A percentile compares a stretch with the other conserved stretches of the same genome.
Evolutionary conservation across 2,888 invertebrate species (phyloP).

Genomic region (Cerastis rubricosa): DNA sequence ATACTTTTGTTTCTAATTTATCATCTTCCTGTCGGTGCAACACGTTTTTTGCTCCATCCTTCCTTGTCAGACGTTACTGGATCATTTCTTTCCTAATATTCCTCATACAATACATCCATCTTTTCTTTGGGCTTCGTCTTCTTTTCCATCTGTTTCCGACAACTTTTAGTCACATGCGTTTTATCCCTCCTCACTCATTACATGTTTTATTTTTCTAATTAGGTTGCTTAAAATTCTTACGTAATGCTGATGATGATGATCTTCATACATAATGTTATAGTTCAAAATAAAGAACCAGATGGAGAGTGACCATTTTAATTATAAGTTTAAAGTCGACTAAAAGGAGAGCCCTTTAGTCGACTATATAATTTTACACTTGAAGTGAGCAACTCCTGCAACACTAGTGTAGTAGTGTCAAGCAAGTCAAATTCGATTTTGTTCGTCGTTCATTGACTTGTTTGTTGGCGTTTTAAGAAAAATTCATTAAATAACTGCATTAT

Average conservation of each 20-base stretch:
- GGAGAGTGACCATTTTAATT: not conserved
- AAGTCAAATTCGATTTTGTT: slow-evolving; percentile 44
- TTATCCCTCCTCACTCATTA: too few species aligned
- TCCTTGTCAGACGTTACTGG: too few species aligned
- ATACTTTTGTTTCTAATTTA: not conserved
- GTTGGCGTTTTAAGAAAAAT: slow-evolving; percentile 59
- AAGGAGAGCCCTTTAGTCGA: slow-evolving; percentile 7
- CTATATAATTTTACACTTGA: not conserved
- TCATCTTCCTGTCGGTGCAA: too few species aligned
- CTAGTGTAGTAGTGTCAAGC: too few species aligned
- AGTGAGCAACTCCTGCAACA: not conserved
- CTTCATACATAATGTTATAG: too few species aligned
- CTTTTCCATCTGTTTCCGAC: too few species aligned
- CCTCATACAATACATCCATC: too few species aligned
- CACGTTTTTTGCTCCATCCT: too few species aligned
- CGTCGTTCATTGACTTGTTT: slow-evolving; percentile 52
- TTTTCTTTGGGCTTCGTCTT: too few species aligned
- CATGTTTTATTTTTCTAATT: not conserved
- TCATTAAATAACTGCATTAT: slow-evolving; percentile 9
- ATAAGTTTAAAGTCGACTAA: not conserved
- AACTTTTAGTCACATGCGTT: too few species aligned
- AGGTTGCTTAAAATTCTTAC: not conserved
- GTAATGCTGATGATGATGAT: not conserved
- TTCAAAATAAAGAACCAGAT: not conserved
- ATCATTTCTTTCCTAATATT: too few species aligned